These are phyloP conservation scores for Elephantulus edwardii DNA, from an alignment of 2,113 vertebrate genomes.

Conservation along the genomic window DNA sequence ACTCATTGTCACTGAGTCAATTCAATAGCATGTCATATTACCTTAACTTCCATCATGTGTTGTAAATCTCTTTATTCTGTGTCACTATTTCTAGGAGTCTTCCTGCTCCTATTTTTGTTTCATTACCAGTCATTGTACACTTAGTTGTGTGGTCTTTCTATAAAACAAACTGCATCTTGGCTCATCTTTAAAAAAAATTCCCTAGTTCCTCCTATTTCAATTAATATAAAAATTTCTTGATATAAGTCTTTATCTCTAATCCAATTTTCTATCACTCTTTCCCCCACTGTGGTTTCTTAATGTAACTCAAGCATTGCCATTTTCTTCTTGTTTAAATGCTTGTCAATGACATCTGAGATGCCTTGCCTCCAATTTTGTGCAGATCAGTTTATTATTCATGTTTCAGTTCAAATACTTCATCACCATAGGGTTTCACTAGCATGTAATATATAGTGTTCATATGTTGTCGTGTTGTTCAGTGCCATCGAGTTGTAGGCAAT, in stretches of 20 bases:
- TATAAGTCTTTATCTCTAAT: not conserved
- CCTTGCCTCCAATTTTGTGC: not conserved
- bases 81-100: not conserved
- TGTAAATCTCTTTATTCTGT: not conserved
- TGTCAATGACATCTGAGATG: not conserved
- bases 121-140: not conserved
- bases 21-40: not conserved
- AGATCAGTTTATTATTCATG: not conserved
- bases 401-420: not conserved
- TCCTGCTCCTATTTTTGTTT: not conserved
- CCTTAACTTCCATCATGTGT: not conserved
- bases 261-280: not conserved
- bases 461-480: too few relatives aligned
- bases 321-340: not conserved
- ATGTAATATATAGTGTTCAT: too few relatives aligned
- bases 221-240: not conserved
- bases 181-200: not conserved
- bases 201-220: not conserved
- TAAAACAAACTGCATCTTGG: not conserved
- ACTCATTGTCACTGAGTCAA: too few relatives aligned
- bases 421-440: not conserved
- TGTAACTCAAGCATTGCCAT: not conserved
- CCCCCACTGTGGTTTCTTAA: rapidly evolving
- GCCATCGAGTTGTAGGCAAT: too few relatives aligned
- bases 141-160: not conserved